These are phyloP conservation scores for Formicarius rufipectus DNA, from an alignment of 2,113 vertebrate genomes.

Conservation along the genomic window DNA sequence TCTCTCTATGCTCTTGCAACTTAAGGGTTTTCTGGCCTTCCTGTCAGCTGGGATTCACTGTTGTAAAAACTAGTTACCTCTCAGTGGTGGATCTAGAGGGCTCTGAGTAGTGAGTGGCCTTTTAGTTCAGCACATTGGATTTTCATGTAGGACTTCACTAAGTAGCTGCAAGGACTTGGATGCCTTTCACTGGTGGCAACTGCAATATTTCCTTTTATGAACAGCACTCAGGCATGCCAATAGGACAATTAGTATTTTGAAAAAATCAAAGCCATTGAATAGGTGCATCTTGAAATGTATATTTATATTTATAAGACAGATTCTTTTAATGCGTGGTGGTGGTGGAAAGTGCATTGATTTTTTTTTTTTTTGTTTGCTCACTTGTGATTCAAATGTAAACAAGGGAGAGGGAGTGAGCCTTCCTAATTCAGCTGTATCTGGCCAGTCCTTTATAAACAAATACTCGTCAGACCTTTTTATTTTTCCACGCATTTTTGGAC, in stretches of 20 bases:
- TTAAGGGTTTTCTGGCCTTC: background rate
- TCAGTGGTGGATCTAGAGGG: background rate
- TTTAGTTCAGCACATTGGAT: background rate
- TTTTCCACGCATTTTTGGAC: background rate
- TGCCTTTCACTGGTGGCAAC: background rate
- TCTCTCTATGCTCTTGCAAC: background rate
- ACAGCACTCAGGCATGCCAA: background rate
- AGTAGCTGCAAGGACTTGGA: background rate
- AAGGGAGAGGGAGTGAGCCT: background rate
- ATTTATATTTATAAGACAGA: background rate
- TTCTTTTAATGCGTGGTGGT: background rate
- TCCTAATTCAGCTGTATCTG: background rate
- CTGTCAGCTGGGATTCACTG: accelerated
- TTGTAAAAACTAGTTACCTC: background rate
- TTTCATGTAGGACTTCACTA: background rate
- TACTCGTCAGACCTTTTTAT: background rate
- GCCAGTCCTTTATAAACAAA: background rate
- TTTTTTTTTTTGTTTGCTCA: background rate
- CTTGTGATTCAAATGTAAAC: conserved; percentile 2
- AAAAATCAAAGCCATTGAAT: background rate
- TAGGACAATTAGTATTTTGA: background rate
- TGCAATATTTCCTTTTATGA: background rate
- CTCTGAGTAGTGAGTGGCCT: background rate
- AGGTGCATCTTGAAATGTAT: background rate
- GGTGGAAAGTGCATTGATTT: background rate